Evolutionary conservation across 1,140 invertebrate genomes (phyloP).

Genomic region (Zeugodacus cucurbitae): DNA sequence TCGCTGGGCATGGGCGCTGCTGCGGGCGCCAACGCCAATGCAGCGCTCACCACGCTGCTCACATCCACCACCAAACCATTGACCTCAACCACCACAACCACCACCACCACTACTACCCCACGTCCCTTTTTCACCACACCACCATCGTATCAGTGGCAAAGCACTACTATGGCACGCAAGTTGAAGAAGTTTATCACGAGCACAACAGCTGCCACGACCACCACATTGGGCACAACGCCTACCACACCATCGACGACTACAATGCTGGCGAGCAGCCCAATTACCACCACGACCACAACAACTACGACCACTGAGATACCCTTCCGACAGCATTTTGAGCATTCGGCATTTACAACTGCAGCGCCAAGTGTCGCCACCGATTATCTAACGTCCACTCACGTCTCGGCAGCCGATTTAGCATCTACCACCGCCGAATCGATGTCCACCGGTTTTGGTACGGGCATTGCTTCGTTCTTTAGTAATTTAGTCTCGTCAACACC

Average conservation of each 20-base stretch:
- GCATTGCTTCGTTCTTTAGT: conserved; percentile 51
- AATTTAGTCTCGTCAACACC: conserved; percentile 44
- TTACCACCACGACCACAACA: conserved; percentile 49
- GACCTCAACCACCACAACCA: conserved; percentile 54
- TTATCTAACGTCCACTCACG: conserved; percentile 47
- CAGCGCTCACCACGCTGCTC: conserved; percentile 54
- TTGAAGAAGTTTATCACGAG: conserved; percentile 66
- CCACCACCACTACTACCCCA: conserved; percentile 59
- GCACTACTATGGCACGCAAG: conserved; percentile 66
- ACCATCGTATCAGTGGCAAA: conserved; percentile 59
- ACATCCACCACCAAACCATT: conserved; percentile 57
- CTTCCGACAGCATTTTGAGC: conserved; percentile 54
- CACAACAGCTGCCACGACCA: conserved; percentile 69
- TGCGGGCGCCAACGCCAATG: conserved; percentile 18
- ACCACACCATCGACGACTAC: conserved; percentile 62
- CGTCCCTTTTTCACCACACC: conserved; percentile 65
- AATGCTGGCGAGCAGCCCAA: conserved; percentile 45
- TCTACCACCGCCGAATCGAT: not conserved
- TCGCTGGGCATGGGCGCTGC: conserved; percentile 57
- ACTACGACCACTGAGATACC: conserved; percentile 53
- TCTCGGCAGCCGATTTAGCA: conserved; percentile 41
- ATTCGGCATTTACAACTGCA: conserved; percentile 51
- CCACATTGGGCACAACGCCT: conserved; percentile 66
- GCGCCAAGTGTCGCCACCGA: conserved; percentile 29
- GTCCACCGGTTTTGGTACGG: conserved; percentile 42